phyloP scores from a whole-genome alignment of 2,113 vertebrate genomes.

The Trematomus loennbergii region DNA sequence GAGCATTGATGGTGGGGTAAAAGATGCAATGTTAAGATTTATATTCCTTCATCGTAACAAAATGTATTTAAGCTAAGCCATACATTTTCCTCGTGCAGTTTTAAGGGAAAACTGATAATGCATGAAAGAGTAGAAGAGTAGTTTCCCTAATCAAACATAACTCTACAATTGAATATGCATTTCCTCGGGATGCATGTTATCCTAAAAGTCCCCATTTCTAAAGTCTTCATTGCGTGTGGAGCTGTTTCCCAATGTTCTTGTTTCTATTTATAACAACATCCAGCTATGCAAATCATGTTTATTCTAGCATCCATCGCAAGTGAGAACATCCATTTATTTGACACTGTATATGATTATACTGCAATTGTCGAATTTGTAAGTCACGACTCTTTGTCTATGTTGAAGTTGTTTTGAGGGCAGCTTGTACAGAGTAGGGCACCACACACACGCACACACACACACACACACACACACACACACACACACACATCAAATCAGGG shows the following conservation, averaged over 20 bases:
- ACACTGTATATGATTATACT: not conserved
- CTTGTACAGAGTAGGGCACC: not conserved
- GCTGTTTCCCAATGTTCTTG: constrained; percentile 2
- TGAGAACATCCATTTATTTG: not conserved
- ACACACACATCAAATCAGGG: not conserved
- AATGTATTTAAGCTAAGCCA: no score
- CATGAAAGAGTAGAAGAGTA: no score
- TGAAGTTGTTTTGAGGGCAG: not conserved
- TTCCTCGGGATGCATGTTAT: no score
- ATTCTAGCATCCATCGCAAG: constrained; percentile 1
- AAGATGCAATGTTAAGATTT: no score
- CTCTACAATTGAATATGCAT: not conserved
- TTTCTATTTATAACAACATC: constrained; percentile 1
- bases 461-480: no score
- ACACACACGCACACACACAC: no score
- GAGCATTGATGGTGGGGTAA: no score
- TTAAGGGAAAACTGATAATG: no score
- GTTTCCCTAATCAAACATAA: no score
- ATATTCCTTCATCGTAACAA: no score
- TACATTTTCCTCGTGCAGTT: no score
- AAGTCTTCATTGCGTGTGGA: not conserved
- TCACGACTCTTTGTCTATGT: not conserved
- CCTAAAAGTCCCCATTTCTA: not conserved
- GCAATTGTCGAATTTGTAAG: not conserved
- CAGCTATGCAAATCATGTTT: constrained; percentile 19